Conservation (phyloP, 2,113 vertebrate species). For the Hyperopisus bebe region DNA sequence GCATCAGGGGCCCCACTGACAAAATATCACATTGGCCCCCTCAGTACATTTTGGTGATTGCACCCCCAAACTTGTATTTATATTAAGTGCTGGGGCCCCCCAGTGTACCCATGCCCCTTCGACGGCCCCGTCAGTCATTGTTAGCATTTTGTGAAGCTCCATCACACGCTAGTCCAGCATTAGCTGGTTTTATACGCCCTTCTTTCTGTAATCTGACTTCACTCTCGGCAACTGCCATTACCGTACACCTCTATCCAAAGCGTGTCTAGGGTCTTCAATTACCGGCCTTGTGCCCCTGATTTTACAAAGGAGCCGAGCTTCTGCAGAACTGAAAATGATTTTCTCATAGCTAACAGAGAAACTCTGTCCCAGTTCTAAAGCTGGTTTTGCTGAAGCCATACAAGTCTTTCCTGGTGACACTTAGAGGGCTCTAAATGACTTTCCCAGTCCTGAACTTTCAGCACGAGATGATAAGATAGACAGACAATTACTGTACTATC, state of each 20-base stretch:
- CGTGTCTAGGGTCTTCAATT: background rate
- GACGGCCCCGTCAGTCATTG: background rate
- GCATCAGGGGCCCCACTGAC: background rate
- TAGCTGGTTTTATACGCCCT: background rate
- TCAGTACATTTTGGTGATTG: background rate
- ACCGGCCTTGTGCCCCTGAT: background rate
- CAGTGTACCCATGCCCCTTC: background rate
- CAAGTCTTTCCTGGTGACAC: background rate
- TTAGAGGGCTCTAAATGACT: background rate
- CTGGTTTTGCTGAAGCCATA: background rate
- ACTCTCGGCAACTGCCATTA: background rate
- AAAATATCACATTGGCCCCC: background rate
- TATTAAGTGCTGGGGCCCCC: background rate
- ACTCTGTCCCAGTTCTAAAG: background rate
- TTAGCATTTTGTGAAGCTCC: background rate
- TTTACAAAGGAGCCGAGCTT: background rate
- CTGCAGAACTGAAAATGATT: background rate
- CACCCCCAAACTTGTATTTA: background rate
- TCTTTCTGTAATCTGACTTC: background rate
- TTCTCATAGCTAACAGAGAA: background rate
- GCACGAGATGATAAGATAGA: background rate
- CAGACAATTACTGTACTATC: background rate
- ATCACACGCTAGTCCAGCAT: background rate
- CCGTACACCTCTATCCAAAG: background rate
- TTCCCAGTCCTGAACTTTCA: background rate